Conservation (phyloP, 2,113 vertebrate species). For the Siniperca chuatsi region DNA sequence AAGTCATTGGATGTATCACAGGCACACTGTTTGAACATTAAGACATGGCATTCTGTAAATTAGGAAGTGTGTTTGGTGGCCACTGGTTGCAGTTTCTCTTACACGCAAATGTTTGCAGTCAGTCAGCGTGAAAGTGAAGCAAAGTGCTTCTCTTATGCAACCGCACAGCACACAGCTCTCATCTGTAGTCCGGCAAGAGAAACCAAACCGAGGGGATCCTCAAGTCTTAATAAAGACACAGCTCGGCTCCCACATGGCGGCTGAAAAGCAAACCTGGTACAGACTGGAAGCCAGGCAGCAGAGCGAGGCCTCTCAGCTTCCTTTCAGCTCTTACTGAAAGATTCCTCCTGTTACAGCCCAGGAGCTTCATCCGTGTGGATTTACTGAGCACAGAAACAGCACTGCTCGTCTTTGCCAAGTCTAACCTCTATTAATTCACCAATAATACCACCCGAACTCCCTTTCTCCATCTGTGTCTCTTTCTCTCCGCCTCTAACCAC, state of each 20-base stretch:
- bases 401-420: slow-evolving; percentile 43
- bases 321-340: slow-evolving; percentile 69
- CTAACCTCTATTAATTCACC: slow-evolving; percentile 53
- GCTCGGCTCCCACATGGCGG: slow-evolving; percentile 51
- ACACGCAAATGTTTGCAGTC: slow-evolving; percentile 44
- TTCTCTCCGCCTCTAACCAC: slow-evolving; percentile 14
- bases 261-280: slow-evolving; percentile 66
- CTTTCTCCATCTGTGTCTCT: slow-evolving; percentile 38
- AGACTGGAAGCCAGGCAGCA: slow-evolving; percentile 52
- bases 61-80: slow-evolving; percentile 58
- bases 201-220: slow-evolving; percentile 53
- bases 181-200: slow-evolving; percentile 72
- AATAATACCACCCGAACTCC: slow-evolving; percentile 37
- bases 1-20: not conserved
- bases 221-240: slow-evolving; percentile 54
- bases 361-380: slow-evolving; percentile 60
- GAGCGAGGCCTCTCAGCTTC: slow-evolving; percentile 39
- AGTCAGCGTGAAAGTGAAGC: slow-evolving; percentile 58
- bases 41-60: slow-evolving; percentile 23
- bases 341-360: slow-evolving; percentile 64
- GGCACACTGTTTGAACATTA: not conserved
- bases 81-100: slow-evolving; percentile 48
- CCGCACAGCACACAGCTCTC: slow-evolving; percentile 54
- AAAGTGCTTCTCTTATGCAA: slow-evolving; percentile 75
- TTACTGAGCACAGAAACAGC: slow-evolving; percentile 39